A percentile compares a stretch with the other conserved stretches of the same genome.
Conservation (phyloP, 2,113 vertebrate species). For the Sakesphorus luctuosus region DNA sequence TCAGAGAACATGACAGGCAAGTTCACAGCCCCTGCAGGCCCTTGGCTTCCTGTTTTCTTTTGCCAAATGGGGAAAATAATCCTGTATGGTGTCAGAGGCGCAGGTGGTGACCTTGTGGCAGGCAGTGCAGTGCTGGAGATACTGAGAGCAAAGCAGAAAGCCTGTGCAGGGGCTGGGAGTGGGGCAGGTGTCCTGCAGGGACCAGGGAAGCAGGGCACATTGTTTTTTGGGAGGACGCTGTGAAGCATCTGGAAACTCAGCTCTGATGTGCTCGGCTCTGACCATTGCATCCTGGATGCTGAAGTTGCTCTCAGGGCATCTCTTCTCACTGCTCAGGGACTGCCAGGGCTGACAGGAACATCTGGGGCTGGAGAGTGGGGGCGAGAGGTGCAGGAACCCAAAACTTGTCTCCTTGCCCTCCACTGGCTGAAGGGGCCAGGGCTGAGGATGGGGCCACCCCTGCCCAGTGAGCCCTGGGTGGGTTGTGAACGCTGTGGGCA, state of each 20-base stretch:
- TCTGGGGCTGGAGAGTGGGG: neutral
- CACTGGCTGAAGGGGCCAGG: neutral
- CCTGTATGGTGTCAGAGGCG: neutral
- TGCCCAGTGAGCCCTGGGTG: neutral
- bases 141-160: neutral
- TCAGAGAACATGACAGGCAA: slow-evolving; percentile 63
- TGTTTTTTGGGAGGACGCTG: neutral
- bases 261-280: neutral
- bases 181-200: neutral
- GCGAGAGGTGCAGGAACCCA: neutral
- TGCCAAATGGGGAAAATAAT: neutral
- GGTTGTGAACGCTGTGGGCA: neutral
- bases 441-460: neutral
- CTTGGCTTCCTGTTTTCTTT: slow-evolving; percentile 44
- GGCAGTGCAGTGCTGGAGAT: neutral
- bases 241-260: neutral
- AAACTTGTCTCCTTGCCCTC: neutral
- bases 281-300: neutral
- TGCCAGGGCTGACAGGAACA: neutral
- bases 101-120: neutral
- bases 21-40: slow-evolving; percentile 45
- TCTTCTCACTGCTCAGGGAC: neutral
- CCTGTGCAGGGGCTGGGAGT: neutral
- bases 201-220: neutral
- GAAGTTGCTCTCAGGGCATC: neutral